Evolutionary conservation across 1,140 invertebrate genomes (phyloP).

Genomic region (Aphelenchoides besseyi): DNA sequence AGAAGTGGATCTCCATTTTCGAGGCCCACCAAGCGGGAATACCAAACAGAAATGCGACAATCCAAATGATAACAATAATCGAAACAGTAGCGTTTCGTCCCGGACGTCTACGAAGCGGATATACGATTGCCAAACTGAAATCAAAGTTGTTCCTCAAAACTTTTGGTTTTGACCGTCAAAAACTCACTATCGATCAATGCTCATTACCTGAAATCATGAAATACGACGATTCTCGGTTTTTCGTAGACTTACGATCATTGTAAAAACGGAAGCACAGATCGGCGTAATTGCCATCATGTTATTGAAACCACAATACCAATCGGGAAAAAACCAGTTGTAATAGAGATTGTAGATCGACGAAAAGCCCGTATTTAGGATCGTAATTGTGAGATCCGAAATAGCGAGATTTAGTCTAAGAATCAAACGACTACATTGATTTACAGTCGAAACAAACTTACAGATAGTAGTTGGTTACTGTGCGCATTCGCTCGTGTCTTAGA

Average conservation of each 20-base stretch:
- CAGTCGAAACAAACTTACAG: conserved; percentile 17
- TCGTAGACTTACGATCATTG: conserved; percentile 53
- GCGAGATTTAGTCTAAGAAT: conserved; percentile 3
- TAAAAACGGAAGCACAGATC: conserved; percentile 61
- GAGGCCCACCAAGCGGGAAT: conserved; percentile 79
- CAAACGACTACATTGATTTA: neutral
- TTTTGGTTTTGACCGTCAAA: conserved; percentile 1
- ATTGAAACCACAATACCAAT: conserved; percentile 55
- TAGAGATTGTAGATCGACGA: conserved; percentile 58
- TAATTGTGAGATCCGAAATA: conserved; percentile 48
- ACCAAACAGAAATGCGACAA: conserved; percentile 73
- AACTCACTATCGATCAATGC: conserved; percentile 53
- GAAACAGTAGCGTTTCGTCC: conserved; percentile 74
- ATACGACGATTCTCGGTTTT: too few species aligned
- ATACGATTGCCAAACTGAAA: conserved; percentile 86
- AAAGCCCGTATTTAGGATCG: conserved; percentile 58
- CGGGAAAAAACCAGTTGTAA: conserved; percentile 57
- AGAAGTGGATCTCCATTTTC: conserved; percentile 71
- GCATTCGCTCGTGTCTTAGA: conserved; percentile 56
- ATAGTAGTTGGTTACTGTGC: conserved; percentile 60
- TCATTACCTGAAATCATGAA: conserved; percentile 40
- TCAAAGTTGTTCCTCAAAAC: conserved; percentile 64
- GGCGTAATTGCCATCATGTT: conserved; percentile 62
- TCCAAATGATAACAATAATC: conserved; percentile 78
- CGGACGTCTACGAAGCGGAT: conserved; percentile 79